A percentile compares a stretch with the other conserved stretches of the same genome.
Evolutionary conservation across 2,113 vertebrate genomes (phyloP).

Genomic region (Proterorhinus semilunaris): DNA sequence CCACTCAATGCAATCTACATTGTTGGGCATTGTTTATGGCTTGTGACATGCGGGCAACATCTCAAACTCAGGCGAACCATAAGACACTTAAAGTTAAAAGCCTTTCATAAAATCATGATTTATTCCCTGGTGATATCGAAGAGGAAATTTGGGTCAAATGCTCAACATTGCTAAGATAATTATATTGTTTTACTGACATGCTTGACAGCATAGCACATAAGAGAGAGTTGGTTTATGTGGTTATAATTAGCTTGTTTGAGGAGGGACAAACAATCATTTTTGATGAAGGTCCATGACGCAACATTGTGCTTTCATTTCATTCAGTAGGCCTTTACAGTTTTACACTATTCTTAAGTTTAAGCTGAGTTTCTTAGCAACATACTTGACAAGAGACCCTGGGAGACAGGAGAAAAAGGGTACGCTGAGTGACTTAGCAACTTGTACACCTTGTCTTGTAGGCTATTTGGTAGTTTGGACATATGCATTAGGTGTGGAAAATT

Average conservation of each 20-base stretch:
- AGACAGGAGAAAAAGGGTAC: too few relatives aligned
- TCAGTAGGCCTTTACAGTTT: too few relatives aligned
- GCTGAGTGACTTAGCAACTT: too few relatives aligned
- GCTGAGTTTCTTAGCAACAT: too few relatives aligned
- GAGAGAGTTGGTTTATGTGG: conserved; percentile 58
- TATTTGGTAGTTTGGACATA: too few relatives aligned
- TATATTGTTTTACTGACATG: conserved; percentile 63
- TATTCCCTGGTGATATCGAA: conserved; percentile 21
- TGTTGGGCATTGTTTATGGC: neutral
- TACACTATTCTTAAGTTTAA: too few relatives aligned
- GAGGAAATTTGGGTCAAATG: conserved; percentile 54
- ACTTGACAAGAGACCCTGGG: too few relatives aligned
- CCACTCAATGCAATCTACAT: neutral
- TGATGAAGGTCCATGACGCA: too few relatives aligned
- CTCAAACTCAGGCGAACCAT: neutral
- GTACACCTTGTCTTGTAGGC: too few relatives aligned
- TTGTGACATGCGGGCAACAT: too few relatives aligned
- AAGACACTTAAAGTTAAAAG: neutral
- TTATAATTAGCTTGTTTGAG: conserved; percentile 46
- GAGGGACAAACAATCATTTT: neutral
- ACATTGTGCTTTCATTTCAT: too few relatives aligned
- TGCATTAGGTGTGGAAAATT: too few relatives aligned
- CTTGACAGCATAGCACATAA: neutral
- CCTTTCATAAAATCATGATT: conserved; percentile 13
- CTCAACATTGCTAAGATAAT: conserved; percentile 55